phyloP scores from a whole-genome alignment of 2,797 vertebrate genomes.

The Allobates femoralis region DNA sequence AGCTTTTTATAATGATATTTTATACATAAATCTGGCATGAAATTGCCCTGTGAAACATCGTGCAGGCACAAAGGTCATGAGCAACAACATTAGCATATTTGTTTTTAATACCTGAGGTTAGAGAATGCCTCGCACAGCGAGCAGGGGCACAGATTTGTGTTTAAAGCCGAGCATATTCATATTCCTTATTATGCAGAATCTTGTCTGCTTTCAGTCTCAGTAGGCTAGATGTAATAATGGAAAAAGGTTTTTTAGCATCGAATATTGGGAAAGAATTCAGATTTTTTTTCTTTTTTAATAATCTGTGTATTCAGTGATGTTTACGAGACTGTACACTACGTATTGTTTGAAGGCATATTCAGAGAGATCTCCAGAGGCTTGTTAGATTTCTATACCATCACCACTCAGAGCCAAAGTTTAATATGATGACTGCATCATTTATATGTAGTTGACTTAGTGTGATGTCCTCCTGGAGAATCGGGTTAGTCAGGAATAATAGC shows the following conservation, averaged over 20 bases:
- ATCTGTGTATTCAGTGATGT: not conserved
- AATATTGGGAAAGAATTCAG: not conserved
- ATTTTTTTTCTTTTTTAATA: conserved; percentile 30
- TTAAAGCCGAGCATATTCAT: conserved; percentile 8
- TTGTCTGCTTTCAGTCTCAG: not conserved
- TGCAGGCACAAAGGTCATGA: conserved; percentile 13
- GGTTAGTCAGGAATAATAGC: not conserved
- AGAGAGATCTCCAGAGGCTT: not conserved
- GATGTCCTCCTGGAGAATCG: conserved; percentile 1
- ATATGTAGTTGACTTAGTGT: not conserved
- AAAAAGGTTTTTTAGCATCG: conserved; percentile 18
- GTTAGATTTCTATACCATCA: conserved; percentile 15
- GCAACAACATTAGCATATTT: conserved; percentile 27
- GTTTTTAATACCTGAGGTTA: conserved; percentile 7
- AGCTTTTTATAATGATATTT: conserved; percentile 28
- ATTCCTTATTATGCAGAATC: not conserved
- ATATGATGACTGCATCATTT: not conserved
- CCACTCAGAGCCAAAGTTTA: conserved; percentile 6
- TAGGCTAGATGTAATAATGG: conserved; percentile 4
- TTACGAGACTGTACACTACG: not conserved
- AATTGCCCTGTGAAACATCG: conserved; percentile 6
- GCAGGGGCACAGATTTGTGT: not conserved
- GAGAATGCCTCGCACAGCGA: not conserved
- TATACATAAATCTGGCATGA: conserved; percentile 15
- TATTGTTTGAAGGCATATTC: not conserved